Base-by-base conservation (phyloP, 2,888 invertebrate species). In the Matsumyia berberina region DNA sequence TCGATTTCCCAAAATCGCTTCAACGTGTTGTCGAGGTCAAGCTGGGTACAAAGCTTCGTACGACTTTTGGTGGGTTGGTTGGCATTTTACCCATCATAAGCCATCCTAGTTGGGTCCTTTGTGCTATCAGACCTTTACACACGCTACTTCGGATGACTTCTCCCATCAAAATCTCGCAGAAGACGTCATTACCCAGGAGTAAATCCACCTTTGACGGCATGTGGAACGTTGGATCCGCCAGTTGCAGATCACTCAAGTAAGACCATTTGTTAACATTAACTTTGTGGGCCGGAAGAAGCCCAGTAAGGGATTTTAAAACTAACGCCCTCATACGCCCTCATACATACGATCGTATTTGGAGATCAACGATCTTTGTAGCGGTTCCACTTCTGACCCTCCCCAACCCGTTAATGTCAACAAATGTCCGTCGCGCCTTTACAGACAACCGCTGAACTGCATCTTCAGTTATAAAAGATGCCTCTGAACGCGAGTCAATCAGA, bases 51-150 rank as follows among this genome's bases (percentile, higher is more conserved):
- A 66, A 49, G 0, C 17, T 66, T 0, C 12, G 8, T 0, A 11
- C 3, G 0, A 12, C n/a, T n/a, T 6, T 35, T 35, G 6, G 9
- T 5, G 46, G 2, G 8, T 17, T 19, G 0, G 19, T 0, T 11
- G 49, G n/a, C 8, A 35, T 12, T 0, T 46, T 62, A 5, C 62
- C 51, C 15, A 53, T 9, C 12, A 66, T 12, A n/a, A 66, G 35
- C 51, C 66, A 53, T 29, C 39, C 66, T 9, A 66, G n/a, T 4
- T 39, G 37, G 8, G 51, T 66, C 9, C n/a, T 51, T 31, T 66
- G 29, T 24, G 67, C 51, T 7, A 66, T 12, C 24, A 46, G 62
- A 11, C 58, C 39, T 39, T 0, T 2, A 7, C 24, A 39, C 17
- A 8, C 39, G 19, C 0, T 24, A 3, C 29, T 31, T 1, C 9